Percentiles rank a stretch among this genome's conserved stretches.
Evolutionary conservation across 1,140 invertebrate genomes (phyloP).

Genomic region (Drosophila elegans): DNA sequence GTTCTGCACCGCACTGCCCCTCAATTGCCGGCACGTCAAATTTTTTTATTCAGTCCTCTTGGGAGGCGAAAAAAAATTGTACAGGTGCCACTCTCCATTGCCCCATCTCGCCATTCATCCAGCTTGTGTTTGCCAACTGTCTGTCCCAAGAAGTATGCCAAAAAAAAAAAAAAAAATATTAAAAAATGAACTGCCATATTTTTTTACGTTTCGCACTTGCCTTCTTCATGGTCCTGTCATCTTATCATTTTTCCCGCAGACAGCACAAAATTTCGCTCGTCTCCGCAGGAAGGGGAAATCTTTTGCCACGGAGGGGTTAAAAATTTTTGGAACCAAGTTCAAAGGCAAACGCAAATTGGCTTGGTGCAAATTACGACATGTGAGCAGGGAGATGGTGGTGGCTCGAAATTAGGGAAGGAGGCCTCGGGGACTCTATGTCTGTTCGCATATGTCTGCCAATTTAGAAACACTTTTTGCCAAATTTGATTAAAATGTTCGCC

Average conservation of each 20-base stretch:
- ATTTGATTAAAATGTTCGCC: constrained; percentile 77
- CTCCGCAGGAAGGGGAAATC: constrained; percentile 17
- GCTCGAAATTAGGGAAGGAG: constrained; percentile 2
- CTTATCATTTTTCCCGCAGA: constrained; percentile 80
- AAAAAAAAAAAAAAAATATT: constrained; percentile 58
- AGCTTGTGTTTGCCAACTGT: constrained; percentile 75
- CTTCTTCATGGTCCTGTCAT: constrained; percentile 71
- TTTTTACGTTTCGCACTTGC: constrained; percentile 51
- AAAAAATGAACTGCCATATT: constrained; percentile 78
- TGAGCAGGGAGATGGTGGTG: constrained; percentile 26
- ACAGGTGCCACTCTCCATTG: constrained; percentile 55
- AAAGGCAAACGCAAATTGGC: constrained; percentile 77
- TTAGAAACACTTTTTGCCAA: constrained; percentile 77
- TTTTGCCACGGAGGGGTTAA: constrained; percentile 61
- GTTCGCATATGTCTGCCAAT: constrained; percentile 68
- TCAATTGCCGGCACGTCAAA: constrained; percentile 32
- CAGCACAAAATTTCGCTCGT: constrained; percentile 21
- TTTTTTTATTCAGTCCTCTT: constrained; percentile 60
- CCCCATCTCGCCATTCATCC: constrained; percentile 28
- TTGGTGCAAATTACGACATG: constrained; percentile 74
- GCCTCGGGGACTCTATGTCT: constrained; percentile 36
- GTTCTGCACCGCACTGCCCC: background rate
- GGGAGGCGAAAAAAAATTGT: constrained; percentile 43
- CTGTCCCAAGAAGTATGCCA: constrained; percentile 33
- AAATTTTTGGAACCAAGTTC: constrained; percentile 68